These are phyloP conservation scores for Salminus brasiliensis DNA, from an alignment of 2,113 vertebrate genomes.

Conservation along the genomic window DNA sequence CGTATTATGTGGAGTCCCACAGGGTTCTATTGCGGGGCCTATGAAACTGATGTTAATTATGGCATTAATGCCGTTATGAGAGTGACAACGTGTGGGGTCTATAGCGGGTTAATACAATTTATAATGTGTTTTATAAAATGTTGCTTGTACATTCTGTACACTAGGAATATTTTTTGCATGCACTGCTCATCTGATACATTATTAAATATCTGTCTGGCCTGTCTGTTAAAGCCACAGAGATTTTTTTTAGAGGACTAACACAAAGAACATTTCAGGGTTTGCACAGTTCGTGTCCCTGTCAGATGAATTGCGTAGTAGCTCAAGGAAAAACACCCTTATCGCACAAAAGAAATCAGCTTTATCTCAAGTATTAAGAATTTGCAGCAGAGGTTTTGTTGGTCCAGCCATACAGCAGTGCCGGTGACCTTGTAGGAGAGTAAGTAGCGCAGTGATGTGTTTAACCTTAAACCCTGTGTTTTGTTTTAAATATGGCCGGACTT, in stretches of 20 bases:
- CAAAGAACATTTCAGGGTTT: not conserved
- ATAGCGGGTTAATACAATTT: too few relatives aligned
- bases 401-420: conserved; percentile 33
- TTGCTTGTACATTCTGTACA: not conserved
- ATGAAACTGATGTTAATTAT: too few relatives aligned
- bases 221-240: not conserved
- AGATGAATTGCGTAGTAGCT: conserved; percentile 8
- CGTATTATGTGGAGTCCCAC: too few relatives aligned
- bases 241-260: not conserved
- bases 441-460: conserved; percentile 39
- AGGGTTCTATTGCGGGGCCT: too few relatives aligned
- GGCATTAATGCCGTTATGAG: too few relatives aligned
- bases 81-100: too few relatives aligned
- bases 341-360: conserved; percentile 51
- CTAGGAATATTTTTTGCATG: not conserved
- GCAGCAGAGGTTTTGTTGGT: conserved; percentile 47
- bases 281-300: conserved; percentile 18
- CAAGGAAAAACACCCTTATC: conserved; percentile 49
- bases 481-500: conserved; percentile 17
- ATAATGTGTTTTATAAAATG: too few relatives aligned
- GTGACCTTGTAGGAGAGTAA: conserved; percentile 64
- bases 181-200: not conserved
- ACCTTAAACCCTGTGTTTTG: conserved; percentile 30
- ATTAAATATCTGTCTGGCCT: not conserved
- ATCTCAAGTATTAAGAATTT: conserved; percentile 38